Base-by-base conservation (phyloP, 2,797 vertebrate species). In the Muraenolepis orangiensis region DNA sequence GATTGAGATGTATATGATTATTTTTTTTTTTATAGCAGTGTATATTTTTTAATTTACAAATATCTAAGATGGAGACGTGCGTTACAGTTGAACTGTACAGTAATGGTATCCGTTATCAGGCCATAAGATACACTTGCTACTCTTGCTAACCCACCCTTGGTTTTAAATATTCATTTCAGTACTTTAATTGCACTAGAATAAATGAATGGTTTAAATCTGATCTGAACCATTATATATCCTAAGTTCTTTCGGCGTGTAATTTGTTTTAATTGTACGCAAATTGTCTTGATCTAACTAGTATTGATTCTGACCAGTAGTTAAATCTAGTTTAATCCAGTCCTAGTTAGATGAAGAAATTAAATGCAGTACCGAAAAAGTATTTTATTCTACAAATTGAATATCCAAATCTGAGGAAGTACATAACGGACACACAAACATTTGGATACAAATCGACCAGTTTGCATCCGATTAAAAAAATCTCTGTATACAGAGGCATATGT, bases 331-430 rank as follows among this genome's bases (percentile, higher is more conserved):
- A 57, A n/a, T 57, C 51, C 20, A 57, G 64, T 28, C 14, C 64
- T 28, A 11, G 28, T 66, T 16, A 29, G 30, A 67, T 29, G 28
- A 1, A 57, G 30, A 16, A 67, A 4, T 26, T 16, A 29, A 29
- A 16, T 31, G 28, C 29, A 31, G 30, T 18, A 67, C 16, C 28
- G 28, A 67, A 67, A 4, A 16, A 57, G 4, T 6, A 6, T 57
- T 31, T 31, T 30, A 4, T 67, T 67, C 26, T 67, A 29, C 13
- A 29, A 67, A 29, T 67, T 67, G 30, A 31, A 67, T 67, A 67
- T 31, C 66, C 26, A 67, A 67, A 67, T 67, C 66, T 67, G 66
- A 67, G 16, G 66, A 67, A 31, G 66, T 13, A 67, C 30, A 67
- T 14, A 20, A 67, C 26, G 4, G 64, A 67, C 66, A 64, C 46